Evolutionary conservation across 2,888 invertebrate genomes (phyloP).

Genomic region (Drosophila infuscata): DNA sequence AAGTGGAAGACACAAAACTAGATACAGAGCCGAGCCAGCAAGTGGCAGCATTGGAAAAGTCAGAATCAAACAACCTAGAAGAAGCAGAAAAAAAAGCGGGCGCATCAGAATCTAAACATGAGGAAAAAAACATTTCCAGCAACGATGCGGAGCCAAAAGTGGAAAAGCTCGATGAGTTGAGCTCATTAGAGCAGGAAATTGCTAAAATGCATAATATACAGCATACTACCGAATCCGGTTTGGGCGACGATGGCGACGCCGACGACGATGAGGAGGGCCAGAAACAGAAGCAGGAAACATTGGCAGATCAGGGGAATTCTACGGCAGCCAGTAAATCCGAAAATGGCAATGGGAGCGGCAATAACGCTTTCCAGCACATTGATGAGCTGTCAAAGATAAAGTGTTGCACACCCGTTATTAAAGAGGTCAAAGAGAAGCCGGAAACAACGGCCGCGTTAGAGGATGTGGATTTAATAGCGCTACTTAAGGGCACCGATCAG

Average conservation of each 20-base stretch:
- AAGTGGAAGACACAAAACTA: constrained; percentile 30
- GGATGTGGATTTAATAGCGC: constrained; percentile 85
- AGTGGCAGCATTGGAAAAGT: constrained; percentile 9
- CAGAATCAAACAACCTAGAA: constrained; percentile 36
- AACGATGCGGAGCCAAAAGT: constrained; percentile 15
- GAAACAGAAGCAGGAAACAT: constrained; percentile 6
- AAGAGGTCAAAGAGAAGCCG: constrained; percentile 12
- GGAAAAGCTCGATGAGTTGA: constrained; percentile 77
- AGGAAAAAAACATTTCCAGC: constrained; percentile 19
- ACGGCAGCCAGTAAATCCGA: constrained; percentile 12
- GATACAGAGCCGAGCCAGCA: constrained; percentile 13
- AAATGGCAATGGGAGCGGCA: constrained; percentile 32
- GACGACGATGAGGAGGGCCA: not conserved
- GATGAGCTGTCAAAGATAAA: constrained; percentile 24
- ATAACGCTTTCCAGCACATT: not conserved
- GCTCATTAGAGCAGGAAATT: constrained; percentile 82
- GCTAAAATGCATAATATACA: constrained; percentile 81
- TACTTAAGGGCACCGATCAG: constrained; percentile 86
- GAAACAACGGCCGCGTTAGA: constrained; percentile 51
- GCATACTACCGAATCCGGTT: constrained; percentile 29
- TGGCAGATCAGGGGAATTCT: constrained; percentile 2
- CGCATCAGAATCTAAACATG: constrained; percentile 45
- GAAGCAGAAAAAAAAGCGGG: constrained; percentile 48
- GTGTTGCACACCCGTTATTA: constrained; percentile 19
- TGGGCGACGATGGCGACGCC: not conserved